Evolutionary conservation across 2,113 vertebrate species (phyloP), one percentile per base, ranked within the genome.

Genomic region (Alligator mississippiensis): DNA sequence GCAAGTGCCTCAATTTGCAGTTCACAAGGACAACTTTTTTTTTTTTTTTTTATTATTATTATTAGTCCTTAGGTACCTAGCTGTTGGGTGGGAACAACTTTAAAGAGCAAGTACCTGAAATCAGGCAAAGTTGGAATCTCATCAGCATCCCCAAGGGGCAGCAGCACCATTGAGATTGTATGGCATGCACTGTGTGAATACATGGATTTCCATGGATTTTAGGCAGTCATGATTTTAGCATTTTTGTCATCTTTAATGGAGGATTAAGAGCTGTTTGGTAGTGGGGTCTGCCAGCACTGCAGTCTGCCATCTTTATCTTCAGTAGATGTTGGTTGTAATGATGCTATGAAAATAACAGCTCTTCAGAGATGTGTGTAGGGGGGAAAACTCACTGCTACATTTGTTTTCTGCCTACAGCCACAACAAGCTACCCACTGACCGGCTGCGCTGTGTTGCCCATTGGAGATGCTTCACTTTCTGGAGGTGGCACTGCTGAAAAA

Each of bases 151-250:
- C 54, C 38, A 13, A 25, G 30, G 47, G 77, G 30, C 18, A 66
- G 30, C 18, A 66, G 17, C 62, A 30, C 34, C 11, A 2, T 24
- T 30, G 3, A 1, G 5, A 0, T 34, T 81, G 59, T 62, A 3
- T 1, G 9, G 47, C 7, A 2, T 10, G 16, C 38, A 16, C 0
- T 8, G 0, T 3, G 38, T 21, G 6, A 38, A 2, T 3, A 3
- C 8, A 0, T 0, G 0, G 4, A 19, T 47, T 64, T n/a, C 3
- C 1, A 3, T 57, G 64, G 30, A 14, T 25, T 89, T 11, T 11
- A 2, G 57, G 19, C 19, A 70, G 28, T 5, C 47, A 68, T 3
- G 24, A 68, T 76, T 16, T 58, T 38, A 38, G 38, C 83, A 74
- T 30, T 5, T 74, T 27, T 27, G 2, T 77, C 63, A 15, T 34